A percentile compares a stretch with the other conserved stretches of the same genome.
Conservation (phyloP, 2,113 vertebrate genomes). For the Onychostruthus taczanowskii region DNA sequence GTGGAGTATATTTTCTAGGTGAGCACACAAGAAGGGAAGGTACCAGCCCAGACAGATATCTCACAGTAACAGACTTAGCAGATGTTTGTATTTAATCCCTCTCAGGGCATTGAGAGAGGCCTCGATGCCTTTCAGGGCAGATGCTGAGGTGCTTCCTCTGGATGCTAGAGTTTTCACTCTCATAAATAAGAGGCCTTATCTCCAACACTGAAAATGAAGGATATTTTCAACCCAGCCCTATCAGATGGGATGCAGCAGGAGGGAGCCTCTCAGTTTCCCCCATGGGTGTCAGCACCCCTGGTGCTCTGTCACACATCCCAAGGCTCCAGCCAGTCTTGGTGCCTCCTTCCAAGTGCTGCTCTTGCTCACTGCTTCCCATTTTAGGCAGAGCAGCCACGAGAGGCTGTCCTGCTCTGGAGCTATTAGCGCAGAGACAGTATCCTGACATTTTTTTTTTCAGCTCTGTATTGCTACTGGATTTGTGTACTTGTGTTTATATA, state of each 20-base stretch:
- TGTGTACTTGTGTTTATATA: conserved; percentile 50
- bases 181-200: not conserved
- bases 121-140: not conserved
- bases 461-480: conserved; percentile 22
- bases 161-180: not conserved
- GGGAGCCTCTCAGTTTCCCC: not conserved
- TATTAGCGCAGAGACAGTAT: conserved; percentile 2
- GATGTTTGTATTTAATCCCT: not conserved
- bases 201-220: not conserved
- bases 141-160: not conserved
- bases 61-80: not conserved
- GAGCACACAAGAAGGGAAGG: not conserved
- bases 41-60: not conserved
- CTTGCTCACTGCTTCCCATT: not conserved
- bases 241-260: not conserved
- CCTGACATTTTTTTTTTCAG: not conserved
- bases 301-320: not conserved
- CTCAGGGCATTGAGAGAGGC: not conserved
- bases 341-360: not conserved
- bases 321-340: conserved; percentile 36
- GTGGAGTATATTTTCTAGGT: not conserved
- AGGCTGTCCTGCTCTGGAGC: not conserved
- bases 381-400: not conserved
- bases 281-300: not conserved
- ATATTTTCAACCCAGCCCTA: not conserved